A percentile compares a stretch with the other conserved stretches of the same genome.
Conservation (phyloP, 2,888 invertebrate genomes). For the Drosophila macrothrix region DNA sequence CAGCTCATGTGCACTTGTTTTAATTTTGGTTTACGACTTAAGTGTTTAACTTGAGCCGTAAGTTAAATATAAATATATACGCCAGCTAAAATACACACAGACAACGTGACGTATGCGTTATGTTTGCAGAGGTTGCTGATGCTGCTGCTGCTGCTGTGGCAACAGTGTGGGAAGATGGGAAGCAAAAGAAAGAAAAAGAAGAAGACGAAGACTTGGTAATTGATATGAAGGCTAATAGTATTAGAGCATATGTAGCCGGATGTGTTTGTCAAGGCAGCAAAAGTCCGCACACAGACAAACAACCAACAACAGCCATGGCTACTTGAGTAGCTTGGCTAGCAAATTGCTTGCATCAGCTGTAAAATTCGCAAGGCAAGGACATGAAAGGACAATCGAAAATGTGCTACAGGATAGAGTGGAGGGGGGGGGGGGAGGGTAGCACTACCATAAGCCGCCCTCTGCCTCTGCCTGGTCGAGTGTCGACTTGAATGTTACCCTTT, state of each 20-base stretch:
- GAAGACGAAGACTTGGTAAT: constrained; percentile 42
- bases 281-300: constrained; percentile 6
- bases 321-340: constrained; percentile 35
- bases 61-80: constrained; percentile 53
- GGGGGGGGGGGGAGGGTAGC: too few species aligned
- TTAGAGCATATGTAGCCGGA: constrained; percentile 47
- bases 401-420: constrained; percentile 19
- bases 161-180: background rate
- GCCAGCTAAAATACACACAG: constrained; percentile 22
- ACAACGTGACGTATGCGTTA: constrained; percentile 55
- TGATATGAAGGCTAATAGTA: constrained; percentile 62
- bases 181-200: background rate
- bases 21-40: constrained; percentile 61
- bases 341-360: constrained; percentile 54
- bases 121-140: constrained; percentile 32
- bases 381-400: constrained; percentile 54
- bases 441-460: background rate
- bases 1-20: constrained; percentile 52
- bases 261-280: constrained; percentile 47
- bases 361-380: constrained; percentile 38
- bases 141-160: background rate
- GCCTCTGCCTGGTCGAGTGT: constrained; percentile 9
- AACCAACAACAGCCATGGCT: constrained; percentile 9
- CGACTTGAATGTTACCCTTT: constrained; percentile 32
- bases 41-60: constrained; percentile 58